Percentiles rank a stretch among this genome's conserved stretches.
These are phyloP conservation scores for Anthopleura sola DNA, from an alignment of 64 coral and sea anemone species.

Conservation along the genomic window DNA sequence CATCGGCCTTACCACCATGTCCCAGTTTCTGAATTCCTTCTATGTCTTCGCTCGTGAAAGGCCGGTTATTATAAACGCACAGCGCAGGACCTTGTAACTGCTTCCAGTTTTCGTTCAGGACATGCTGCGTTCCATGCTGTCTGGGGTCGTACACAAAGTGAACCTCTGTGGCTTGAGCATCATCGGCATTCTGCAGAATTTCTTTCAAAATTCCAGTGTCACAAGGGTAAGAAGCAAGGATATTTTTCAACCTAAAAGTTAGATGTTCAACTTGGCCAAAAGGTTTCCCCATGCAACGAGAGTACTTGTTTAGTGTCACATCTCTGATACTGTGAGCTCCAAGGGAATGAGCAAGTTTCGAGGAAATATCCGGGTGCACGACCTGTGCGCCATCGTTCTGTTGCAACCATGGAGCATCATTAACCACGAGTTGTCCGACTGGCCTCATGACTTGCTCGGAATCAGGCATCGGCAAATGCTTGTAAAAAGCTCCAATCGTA, in stretches of 20 bases:
- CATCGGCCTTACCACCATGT: slow-evolving; percentile 46
- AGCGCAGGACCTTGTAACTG: slow-evolving; percentile 91
- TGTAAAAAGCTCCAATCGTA: slow-evolving; percentile 36
- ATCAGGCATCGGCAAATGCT: slow-evolving; percentile 73
- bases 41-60: slow-evolving; percentile 68
- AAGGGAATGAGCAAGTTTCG: slow-evolving; percentile 68
- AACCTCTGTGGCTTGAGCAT: slow-evolving; percentile 80
- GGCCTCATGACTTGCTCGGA: slow-evolving; percentile 37
- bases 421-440: slow-evolving; percentile 70
- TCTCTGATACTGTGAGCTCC: slow-evolving; percentile 68
- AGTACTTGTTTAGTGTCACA: slow-evolving; percentile 74
- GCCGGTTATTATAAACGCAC: slow-evolving; percentile 82
- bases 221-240: slow-evolving; percentile 75
- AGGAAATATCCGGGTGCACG: slow-evolving; percentile 70
- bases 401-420: slow-evolving; percentile 83
- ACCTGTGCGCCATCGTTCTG: slow-evolving; percentile 18
- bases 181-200: slow-evolving; percentile 84
- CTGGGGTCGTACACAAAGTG: slow-evolving; percentile 89
- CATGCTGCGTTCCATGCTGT: slow-evolving; percentile 57
- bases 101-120: slow-evolving; percentile 75
- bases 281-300: slow-evolving; percentile 65
- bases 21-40: slow-evolving; percentile 83
- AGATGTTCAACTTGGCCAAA: slow-evolving; percentile 89
- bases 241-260: slow-evolving; percentile 65
- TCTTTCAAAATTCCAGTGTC: slow-evolving; percentile 89